Conservation (phyloP, 2,797 vertebrate genomes). For the Rhynchotus rufescens region DNA sequence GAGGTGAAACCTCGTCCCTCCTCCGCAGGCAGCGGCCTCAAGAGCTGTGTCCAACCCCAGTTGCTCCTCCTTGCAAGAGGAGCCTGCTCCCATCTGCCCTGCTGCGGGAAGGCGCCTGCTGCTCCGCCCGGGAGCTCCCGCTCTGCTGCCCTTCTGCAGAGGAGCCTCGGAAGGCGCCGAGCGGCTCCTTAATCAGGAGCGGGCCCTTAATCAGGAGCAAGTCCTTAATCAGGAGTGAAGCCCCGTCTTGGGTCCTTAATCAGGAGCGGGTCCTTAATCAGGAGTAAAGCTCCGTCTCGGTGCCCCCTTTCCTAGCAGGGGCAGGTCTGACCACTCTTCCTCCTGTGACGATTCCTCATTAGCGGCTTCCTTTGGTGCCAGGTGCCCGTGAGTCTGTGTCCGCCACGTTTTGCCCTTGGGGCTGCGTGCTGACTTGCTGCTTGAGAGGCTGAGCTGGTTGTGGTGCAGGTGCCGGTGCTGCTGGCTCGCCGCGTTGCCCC, state of each 20-base stretch:
- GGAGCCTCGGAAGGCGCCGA: background rate
- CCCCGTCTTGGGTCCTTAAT: too few species aligned
- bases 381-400: background rate
- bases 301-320: background rate
- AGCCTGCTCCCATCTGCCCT: background rate
- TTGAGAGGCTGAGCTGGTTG: background rate
- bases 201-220: too few species aligned
- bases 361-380: background rate
- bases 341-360: background rate
- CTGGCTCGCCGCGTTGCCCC: background rate
- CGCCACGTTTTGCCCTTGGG: background rate
- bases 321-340: background rate
- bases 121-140: rapidly evolving
- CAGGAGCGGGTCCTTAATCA: background rate
- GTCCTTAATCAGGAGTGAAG: too few species aligned
- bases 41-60: background rate
- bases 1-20: background rate
- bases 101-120: background rate
- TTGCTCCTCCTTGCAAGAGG: background rate
- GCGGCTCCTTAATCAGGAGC: too few species aligned
- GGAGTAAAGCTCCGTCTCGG: background rate
- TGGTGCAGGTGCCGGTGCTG: background rate
- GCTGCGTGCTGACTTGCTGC: background rate
- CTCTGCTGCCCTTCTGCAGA: background rate
- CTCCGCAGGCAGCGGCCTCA: rapidly evolving